Percentiles rank a stretch among this genome's conserved stretches.
These are phyloP conservation scores for Pavo muticus DNA, from an alignment of 2,113 vertebrate genomes.

Conservation along the genomic window DNA sequence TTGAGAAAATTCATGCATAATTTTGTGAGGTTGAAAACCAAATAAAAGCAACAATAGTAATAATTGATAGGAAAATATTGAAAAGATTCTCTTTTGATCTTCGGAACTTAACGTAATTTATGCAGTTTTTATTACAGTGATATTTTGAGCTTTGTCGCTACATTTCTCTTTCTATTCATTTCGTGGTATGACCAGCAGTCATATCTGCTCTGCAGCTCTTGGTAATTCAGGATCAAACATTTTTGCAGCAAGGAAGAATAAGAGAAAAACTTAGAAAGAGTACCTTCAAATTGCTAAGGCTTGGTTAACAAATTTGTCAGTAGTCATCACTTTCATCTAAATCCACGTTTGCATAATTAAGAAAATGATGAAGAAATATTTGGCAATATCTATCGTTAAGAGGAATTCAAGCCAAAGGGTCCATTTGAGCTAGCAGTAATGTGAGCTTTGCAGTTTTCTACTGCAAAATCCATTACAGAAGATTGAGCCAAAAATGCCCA, in stretches of 20 bases:
- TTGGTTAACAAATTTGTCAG: background rate
- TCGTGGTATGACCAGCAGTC: background rate
- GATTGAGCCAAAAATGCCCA: background rate
- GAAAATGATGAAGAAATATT: background rate
- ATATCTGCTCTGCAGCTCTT: background rate
- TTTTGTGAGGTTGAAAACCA: background rate
- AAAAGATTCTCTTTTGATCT: background rate
- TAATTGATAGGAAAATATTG: background rate
- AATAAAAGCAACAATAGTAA: background rate
- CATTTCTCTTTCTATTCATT: background rate
- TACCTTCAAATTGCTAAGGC: background rate
- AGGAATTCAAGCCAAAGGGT: slow-evolving; percentile 6
- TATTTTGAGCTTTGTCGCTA: background rate
- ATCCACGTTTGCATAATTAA: background rate
- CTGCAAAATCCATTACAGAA: background rate
- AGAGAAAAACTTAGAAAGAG: background rate
- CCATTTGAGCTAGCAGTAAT: slow-evolving; percentile 9
- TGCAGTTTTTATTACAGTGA: background rate
- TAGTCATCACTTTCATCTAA: background rate
- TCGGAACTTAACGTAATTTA: background rate
- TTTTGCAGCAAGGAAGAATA: background rate
- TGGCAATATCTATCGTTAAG: background rate
- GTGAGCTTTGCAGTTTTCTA: background rate
- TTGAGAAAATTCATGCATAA: background rate
- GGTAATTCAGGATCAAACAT: background rate